Base-by-base conservation (phyloP, 2,888 invertebrate genomes). In the Frankliniella intonsa region DNA sequence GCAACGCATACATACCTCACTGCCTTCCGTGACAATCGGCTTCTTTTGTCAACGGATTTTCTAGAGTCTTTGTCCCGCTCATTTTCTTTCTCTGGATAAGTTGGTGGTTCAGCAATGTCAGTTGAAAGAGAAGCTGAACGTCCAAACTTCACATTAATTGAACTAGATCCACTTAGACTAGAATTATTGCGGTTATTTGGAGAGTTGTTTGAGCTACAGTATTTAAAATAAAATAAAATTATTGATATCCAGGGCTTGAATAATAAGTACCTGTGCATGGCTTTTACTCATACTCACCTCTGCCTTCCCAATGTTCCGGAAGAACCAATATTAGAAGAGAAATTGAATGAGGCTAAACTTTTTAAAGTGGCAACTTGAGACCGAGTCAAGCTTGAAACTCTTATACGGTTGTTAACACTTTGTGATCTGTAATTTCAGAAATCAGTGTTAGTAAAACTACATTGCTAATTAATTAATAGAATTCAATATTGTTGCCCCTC, bases 351-450 rank as follows among this genome's bases (percentile, higher is more conserved):
- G 86, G 90, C 88, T 86, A 90, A 88, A 85, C 89, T 89, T 88
- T 89, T 90, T 87, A 90, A 87, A 84, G 90, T 89, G 85, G 90
- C 88, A 85, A 90, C 90, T 88, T 90, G 90, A 85, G 89, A 88
- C 86, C 89, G 89, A 84, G 90, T 90, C 87, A 90, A 88, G 86
- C 90, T 90, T 86, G 90, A 89, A 85, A 90, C 90, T 87, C 90
- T 88, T 86, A 89, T 89, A 87, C 90, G 89, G 88, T 87, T 88
- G 86, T 76, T 17, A 80, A 81, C 80, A 80, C 82, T 83, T 82
- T 81, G 83, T 49, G 81, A 80, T 80, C 82, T 83, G 50, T 38
- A 83, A 83, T 38, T 19, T 22, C 0, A 55, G 76, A 50, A 38
- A 38, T 50, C 50, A 79, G 80, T 82, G 81, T 38, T 25, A 80